Percentiles rank a stretch among this genome's conserved stretches.
Conservation (phyloP, 2,888 invertebrate species). For the Drosophila paramelanica region DNA sequence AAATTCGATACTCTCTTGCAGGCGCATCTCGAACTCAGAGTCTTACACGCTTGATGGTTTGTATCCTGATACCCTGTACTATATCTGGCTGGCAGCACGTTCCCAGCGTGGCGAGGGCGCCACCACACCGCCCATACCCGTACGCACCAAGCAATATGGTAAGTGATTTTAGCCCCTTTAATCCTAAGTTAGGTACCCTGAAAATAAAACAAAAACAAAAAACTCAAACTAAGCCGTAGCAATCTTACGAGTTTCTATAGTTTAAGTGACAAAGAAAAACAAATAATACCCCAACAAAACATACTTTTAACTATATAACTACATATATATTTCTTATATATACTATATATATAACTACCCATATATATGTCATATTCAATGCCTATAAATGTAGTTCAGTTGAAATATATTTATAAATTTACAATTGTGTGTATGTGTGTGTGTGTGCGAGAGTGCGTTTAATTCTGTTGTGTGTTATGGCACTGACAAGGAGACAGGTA, state of each 20-base stretch:
- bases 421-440: conserved; percentile 20
- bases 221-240: conserved; percentile 59
- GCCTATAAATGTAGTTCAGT: conserved; percentile 62
- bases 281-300: conserved; percentile 27
- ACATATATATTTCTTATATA: conserved; percentile 32
- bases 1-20: conserved; percentile 58
- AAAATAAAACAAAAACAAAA: conserved; percentile 20
- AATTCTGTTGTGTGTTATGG: conserved; percentile 49
- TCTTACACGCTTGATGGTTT: conserved; percentile 95
- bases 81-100: conserved; percentile 97
- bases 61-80: conserved; percentile 98
- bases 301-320: conserved; percentile 25
- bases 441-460: conserved; percentile 28
- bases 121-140: conserved; percentile 96
- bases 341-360: conserved; percentile 27
- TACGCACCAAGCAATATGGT: conserved; percentile 99
- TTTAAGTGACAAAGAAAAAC: conserved; percentile 51
- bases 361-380: conserved; percentile 36
- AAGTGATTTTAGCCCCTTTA: conserved; percentile 86
- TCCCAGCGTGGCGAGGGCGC: conserved; percentile 97
- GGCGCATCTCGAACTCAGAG: conserved; percentile 92
- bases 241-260: conserved; percentile 66
- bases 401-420: conserved; percentile 33
- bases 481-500: conserved; percentile 54
- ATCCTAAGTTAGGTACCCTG: conserved; percentile 53